These are phyloP conservation scores for Hirtodrosophila cameraria DNA, from an alignment of 2,888 invertebrate species.

Conservation along the genomic window DNA sequence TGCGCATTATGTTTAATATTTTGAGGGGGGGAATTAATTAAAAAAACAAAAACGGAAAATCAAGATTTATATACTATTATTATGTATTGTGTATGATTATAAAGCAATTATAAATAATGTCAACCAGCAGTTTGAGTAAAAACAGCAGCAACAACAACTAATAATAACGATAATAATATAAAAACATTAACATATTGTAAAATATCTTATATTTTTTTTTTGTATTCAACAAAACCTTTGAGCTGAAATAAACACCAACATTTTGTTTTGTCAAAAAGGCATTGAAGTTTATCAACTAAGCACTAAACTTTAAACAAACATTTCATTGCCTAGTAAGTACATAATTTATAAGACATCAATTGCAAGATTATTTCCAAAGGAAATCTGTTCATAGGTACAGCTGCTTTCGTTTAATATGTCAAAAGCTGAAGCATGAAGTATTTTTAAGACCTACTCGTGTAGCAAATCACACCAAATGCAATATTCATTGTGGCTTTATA, in stretches of 20 bases:
- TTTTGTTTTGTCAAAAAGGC: slow-evolving; percentile 69
- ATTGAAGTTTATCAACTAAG: no score
- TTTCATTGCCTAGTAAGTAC: no score
- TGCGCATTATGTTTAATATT: slow-evolving; percentile 43
- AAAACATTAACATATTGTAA: slow-evolving; percentile 66
- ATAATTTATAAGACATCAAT: no score
- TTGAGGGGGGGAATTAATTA: slow-evolving; percentile 17
- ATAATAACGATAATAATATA: slow-evolving; percentile 11
- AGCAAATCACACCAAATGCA: no score
- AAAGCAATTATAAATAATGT: slow-evolving; percentile 30
- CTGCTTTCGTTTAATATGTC: no score
- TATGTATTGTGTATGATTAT: slow-evolving; percentile 45
- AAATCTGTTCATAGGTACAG: no score
- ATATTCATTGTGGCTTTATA: no score
- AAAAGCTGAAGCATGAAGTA: no score
- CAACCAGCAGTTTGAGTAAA: slow-evolving; percentile 36
- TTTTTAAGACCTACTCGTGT: no score
- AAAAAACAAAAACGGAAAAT: not conserved
- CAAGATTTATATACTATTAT: slow-evolving; percentile 53
- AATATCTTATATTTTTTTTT: slow-evolving; percentile 61
- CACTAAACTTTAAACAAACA: no score
- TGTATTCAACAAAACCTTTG: slow-evolving; percentile 61
- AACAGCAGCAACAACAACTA: slow-evolving; percentile 24
- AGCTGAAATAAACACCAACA: slow-evolving; percentile 71
- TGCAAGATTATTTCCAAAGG: no score